These are phyloP conservation scores for Nematostella vectensis DNA, from an alignment of 92 coral and sea anemone genomes.

Conservation along the genomic window DNA sequence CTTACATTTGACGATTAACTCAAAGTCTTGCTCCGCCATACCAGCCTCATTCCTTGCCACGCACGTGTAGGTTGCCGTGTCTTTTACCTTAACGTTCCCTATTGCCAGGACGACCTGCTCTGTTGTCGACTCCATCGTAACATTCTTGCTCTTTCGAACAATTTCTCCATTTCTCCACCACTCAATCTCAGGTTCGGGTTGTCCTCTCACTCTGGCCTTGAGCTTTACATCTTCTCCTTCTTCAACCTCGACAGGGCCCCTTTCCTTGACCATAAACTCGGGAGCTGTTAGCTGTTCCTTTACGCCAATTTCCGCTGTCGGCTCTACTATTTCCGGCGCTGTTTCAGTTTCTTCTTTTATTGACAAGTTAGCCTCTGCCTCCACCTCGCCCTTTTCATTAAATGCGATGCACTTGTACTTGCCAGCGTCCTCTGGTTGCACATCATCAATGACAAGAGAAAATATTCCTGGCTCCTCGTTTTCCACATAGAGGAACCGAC, in stretches of 20 bases:
- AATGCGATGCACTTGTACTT: constrained; percentile 80
- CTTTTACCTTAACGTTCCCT: constrained; percentile 42
- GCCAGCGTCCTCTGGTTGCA: constrained; percentile 70
- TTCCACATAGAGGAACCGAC: constrained; percentile 75
- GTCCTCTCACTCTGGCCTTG: constrained; percentile 43
- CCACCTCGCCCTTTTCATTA: constrained; percentile 80
- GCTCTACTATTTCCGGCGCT: constrained; percentile 43
- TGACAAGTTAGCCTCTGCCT: constrained; percentile 55
- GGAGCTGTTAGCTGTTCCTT: constrained; percentile 43
- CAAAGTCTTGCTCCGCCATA: constrained; percentile 54
- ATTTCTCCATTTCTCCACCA: constrained; percentile 70
- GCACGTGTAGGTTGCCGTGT: constrained; percentile 70
- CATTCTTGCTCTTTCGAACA: constrained; percentile 37
- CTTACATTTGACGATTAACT: constrained; percentile 65
- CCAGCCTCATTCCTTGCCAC: constrained; percentile 77
- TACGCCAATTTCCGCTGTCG: constrained; percentile 38
- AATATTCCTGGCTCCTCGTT: constrained; percentile 73
- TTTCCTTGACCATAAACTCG: constrained; percentile 33
- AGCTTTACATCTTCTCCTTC: constrained; percentile 52
- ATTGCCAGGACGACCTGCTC: constrained; percentile 52
- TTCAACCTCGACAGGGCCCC: constrained; percentile 47
- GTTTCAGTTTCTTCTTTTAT: constrained; percentile 39
- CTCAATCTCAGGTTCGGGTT: constrained; percentile 62
- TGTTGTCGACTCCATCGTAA: constrained; percentile 36
- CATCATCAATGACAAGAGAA: constrained; percentile 82